These are phyloP conservation scores for Hoplostethus mediterraneus DNA, from an alignment of 2,797 vertebrate species.

Conservation along the genomic window DNA sequence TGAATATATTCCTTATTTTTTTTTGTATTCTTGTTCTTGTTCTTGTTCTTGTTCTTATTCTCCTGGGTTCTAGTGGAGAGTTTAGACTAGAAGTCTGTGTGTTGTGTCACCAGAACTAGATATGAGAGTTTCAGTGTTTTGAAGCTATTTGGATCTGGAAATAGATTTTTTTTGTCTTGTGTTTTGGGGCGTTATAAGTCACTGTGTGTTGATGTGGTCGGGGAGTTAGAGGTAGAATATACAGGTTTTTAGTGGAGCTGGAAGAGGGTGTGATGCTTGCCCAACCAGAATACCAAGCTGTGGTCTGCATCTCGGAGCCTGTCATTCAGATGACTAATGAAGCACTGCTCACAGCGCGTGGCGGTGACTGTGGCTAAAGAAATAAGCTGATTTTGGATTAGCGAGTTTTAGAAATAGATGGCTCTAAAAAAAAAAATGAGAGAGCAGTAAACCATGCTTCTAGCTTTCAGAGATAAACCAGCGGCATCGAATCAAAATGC, in stretches of 20 bases:
- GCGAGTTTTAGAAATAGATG: constrained; percentile 18
- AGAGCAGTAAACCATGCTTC: not conserved
- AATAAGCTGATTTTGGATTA: constrained; percentile 46
- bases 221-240: constrained; percentile 21
- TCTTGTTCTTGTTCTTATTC: too few relatives aligned
- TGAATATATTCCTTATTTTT: too few relatives aligned
- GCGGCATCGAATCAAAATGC: constrained; percentile 8
- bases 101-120: not conserved
- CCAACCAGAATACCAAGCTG: constrained; percentile 8
- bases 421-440: not conserved
- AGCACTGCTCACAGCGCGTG: constrained; percentile 30
- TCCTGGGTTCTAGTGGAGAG: too few relatives aligned
- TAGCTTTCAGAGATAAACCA: not conserved
- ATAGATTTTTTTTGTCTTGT: constrained; percentile 1
- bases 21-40: too few relatives aligned
- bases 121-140: not conserved
- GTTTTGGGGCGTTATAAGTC: not conserved
- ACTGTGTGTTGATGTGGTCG: not conserved
- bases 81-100: not conserved
- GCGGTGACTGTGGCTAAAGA: constrained; percentile 7
- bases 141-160: not conserved
- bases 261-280: constrained; percentile 5
- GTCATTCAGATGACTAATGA: constrained; percentile 56
- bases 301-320: constrained; percentile 26
- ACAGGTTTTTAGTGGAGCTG: constrained; percentile 12